Conservation (phyloP, 2,888 invertebrate genomes). For the Dione juno region DNA sequence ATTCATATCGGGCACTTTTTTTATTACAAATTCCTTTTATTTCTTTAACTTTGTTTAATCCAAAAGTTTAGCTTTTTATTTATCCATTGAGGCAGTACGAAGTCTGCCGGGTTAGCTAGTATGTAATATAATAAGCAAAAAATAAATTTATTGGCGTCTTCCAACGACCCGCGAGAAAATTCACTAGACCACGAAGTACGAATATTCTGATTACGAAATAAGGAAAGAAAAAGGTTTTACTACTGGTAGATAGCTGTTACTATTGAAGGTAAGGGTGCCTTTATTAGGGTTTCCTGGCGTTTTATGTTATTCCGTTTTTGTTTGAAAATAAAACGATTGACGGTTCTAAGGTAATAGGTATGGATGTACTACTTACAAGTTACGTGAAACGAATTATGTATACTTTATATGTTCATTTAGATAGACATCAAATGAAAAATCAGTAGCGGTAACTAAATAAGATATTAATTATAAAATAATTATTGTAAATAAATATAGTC, state of each 20-base stretch:
- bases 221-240: slow-evolving; percentile 27
- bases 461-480: background rate
- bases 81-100: too few relatives aligned
- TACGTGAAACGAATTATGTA: background rate
- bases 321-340: slow-evolving; percentile 6
- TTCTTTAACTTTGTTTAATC: too few relatives aligned
- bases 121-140: background rate
- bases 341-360: background rate
- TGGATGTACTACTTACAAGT: background rate
- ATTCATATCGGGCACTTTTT: too few relatives aligned
- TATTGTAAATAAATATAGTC: background rate
- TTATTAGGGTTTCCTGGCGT: slow-evolving; percentile 25
- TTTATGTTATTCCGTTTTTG: slow-evolving; percentile 20
- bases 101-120: too few relatives aligned
- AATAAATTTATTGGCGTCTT: background rate
- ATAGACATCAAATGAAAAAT: background rate
- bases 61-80: too few relatives aligned
- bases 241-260: slow-evolving; percentile 17
- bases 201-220: slow-evolving; percentile 27
- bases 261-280: slow-evolving; percentile 23
- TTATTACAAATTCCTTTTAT: too few relatives aligned
- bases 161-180: slow-evolving; percentile 8
- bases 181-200: background rate
- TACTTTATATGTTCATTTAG: background rate
- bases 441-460: background rate